These are phyloP conservation scores for Myzus persicae DNA, from an alignment of 1,140 invertebrate genomes.

Conservation along the genomic window DNA sequence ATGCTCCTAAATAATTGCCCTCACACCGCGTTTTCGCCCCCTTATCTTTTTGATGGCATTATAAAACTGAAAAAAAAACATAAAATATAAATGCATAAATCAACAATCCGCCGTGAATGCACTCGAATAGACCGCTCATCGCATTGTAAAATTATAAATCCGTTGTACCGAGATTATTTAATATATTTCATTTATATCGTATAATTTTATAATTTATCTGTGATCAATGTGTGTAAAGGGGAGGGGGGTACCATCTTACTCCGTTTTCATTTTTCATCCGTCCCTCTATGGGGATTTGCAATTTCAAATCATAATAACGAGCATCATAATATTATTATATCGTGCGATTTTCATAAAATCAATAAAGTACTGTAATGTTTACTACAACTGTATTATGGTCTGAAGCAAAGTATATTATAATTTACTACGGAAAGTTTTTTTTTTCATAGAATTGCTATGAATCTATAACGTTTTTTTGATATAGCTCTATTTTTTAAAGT, in stretches of 20 bases:
- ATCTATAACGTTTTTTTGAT: neutral
- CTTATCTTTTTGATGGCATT: slow-evolving; percentile 10
- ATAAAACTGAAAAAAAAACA: neutral
- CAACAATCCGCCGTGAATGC: too few relatives aligned
- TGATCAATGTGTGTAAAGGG: neutral
- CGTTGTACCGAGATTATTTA: neutral
- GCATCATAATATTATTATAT: neutral
- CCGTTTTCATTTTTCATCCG: neutral
- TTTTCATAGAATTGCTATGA: neutral
- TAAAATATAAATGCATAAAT: slow-evolving; percentile 18
- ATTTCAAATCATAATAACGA: neutral
- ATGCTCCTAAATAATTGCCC: slow-evolving; percentile 30
- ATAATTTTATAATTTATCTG: neutral
- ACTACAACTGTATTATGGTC: neutral
- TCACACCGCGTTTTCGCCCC: neutral
- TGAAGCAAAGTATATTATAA: neutral
- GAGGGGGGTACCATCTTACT: neutral
- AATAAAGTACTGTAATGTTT: neutral
- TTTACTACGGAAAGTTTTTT: neutral
- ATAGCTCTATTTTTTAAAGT: neutral
- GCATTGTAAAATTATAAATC: neutral
- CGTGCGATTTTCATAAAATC: neutral
- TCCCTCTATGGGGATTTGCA: neutral
- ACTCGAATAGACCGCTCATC: neutral
- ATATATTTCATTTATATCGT: neutral